These are phyloP conservation scores for Menidia beryllina DNA, from an alignment of 2,113 vertebrate genomes.

Conservation along the genomic window DNA sequence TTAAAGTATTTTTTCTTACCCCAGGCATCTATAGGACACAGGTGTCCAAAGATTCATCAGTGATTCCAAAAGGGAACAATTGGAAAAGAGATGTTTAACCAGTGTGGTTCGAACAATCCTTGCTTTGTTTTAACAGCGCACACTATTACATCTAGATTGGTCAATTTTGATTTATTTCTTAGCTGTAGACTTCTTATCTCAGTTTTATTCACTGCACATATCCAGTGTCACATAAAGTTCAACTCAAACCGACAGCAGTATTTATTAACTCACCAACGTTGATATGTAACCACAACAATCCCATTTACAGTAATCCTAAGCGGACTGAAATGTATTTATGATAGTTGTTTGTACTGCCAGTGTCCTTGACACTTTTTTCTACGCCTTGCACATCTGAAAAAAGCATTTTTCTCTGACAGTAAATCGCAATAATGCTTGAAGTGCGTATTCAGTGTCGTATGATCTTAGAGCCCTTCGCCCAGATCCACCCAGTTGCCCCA, in stretches of 20 bases:
- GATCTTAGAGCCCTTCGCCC: conserved; percentile 30
- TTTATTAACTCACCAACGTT: conserved; percentile 15
- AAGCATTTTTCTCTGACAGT: background rate
- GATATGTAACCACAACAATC: background rate
- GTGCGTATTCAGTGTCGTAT: background rate
- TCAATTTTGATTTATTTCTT: no score
- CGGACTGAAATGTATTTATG: no score
- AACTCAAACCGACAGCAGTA: background rate
- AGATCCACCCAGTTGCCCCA: conserved; percentile 64
- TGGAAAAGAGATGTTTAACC: no score
- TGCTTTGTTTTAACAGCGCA: no score
- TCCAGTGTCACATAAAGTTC: background rate
- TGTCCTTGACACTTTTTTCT: background rate
- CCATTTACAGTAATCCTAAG: background rate
- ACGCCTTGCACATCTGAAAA: background rate
- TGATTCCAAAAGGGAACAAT: no score
- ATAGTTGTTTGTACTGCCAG: no score
- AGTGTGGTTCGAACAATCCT: no score
- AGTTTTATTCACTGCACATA: background rate
- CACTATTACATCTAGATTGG: no score
- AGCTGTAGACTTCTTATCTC: background rate
- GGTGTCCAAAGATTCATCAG: no score
- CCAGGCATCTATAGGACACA: no score
- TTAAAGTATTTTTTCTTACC: no score
- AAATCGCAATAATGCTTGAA: background rate